Base-by-base conservation (phyloP, 1,140 invertebrate genomes). In the Drosophila nasuta region DNA sequence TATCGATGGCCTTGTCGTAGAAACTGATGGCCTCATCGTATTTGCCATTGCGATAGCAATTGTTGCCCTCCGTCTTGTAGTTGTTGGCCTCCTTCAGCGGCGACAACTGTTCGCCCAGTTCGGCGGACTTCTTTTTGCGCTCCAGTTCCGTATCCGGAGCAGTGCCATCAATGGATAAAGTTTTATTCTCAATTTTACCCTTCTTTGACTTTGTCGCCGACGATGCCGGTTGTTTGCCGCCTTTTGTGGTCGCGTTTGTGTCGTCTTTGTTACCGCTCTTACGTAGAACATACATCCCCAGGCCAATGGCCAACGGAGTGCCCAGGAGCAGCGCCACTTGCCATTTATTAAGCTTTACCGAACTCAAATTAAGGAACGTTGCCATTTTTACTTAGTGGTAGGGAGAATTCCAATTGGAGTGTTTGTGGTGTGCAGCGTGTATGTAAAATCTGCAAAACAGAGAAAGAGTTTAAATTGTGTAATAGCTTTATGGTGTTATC, bases 1-100 rank as follows among this genome's bases (percentile, higher is more conserved):
- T 93, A 77, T 96, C 94, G 68, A 99, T 98, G 0, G 98, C 98
- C 93, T 96, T 95, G 77, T 97, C 97, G 87, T 99, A 99, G 71
- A 95, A 95, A 49, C 94, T 93, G 58, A 99, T 97, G 8, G 98
- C 98, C 89, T 97, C 96, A 77, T 97, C 96, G 92, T 96, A 99
- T 90, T 97, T 96, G 33, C 96, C 96, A 62, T 94, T 95, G 92
- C 96, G 97, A 91, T 98, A 99, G 79, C 95, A 95, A 77, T 95
- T 94, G 93, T 99, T 99, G 43, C 98, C 98, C 93, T 96, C 95
- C 71, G 95, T 95, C 93, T 99, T 99, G 72, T 95, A 95, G 68
- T 94, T 91, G 30, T 78, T 92, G 11, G 91, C 91, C 51, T 92
- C 91, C 43, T 92, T 92, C 0, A 91, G 66, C 48, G 94, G 94